Evolutionary conservation across 1,140 invertebrate species (phyloP), one percentile per base, ranked within the genome.

Genomic region (Pogonomyrmex californicus): DNA sequence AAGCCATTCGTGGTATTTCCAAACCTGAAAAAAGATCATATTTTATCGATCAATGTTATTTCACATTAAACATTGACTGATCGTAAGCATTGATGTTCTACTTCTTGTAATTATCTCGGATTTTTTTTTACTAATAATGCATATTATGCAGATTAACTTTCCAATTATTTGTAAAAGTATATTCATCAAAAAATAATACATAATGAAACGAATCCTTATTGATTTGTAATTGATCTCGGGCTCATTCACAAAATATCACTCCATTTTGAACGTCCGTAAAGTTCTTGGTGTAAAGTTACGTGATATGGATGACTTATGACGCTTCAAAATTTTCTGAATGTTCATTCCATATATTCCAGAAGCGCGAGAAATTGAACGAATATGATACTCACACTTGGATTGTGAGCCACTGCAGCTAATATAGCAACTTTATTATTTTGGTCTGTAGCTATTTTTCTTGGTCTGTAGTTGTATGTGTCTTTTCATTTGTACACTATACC

Each of bases 121-220:
- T 65, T 65, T 36, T 38, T 17, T 58, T 7, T 4, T 0, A 41
- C 17, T 12, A 65, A 65, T 65, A 65, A 41, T 65, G 33, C 36
- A 65, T 65, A 6, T 65, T 65, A n/a, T 65, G 62, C 14, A 33
- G 17, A 38, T 65, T 65, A 65, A 65, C 36, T n/a, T 17, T 6
- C 0, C 62, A 33, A n/a, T 65, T 17, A 7, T 65, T 65, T 0
- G 33, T 65, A n/a, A 65, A 65, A 65, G 62, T 41, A 7, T 33
- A 65, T 7, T 65, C 36, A 7, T 65, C 62, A 38, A 36, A 41
- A n/a, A 65, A 65, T n/a, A 38, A 7, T 3, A 65, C 62, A 2
- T 0, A 17, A 17, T 5, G 12, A 65, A 65, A 65, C 1, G 38
- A 65, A 2, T 65, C 23, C 4, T n/a, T n/a, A 7, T 41, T 4